Evolutionary conservation across 2,888 invertebrate species (phyloP).

Genomic region (Camponotus fellah): DNA sequence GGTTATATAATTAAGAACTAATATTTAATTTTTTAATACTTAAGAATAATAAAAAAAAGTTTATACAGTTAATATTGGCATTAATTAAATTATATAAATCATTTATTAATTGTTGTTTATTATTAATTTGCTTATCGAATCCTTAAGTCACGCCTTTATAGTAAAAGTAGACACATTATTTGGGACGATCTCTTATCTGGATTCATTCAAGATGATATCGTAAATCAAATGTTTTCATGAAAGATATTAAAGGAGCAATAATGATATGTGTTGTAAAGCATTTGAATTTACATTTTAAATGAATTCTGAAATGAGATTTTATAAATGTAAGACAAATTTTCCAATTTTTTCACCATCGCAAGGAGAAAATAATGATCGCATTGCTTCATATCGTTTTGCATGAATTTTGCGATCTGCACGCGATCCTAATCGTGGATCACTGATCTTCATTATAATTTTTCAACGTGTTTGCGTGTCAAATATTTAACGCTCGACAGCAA

Average conservation of each 20-base stretch:
- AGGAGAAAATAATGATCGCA: conserved; percentile 52
- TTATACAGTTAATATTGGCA: conserved; percentile 5
- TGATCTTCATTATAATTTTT: conserved; percentile 34
- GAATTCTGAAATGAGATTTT: not conserved
- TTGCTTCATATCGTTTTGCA: conserved; percentile 38
- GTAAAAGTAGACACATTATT: not conserved
- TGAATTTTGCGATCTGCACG: conserved; percentile 62
- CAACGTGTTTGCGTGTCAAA: conserved; percentile 21
- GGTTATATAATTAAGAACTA: conserved; percentile 16
- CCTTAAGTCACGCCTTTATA: not conserved
- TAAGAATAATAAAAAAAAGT: not conserved
- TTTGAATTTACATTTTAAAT: not conserved
- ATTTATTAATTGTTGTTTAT: not conserved
- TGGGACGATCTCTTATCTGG: not conserved
- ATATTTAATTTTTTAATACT: not conserved
- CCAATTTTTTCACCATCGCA: not conserved
- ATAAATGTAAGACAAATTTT: not conserved
- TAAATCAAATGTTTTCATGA: not conserved
- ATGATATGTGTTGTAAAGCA: not conserved
- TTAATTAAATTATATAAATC: conserved; percentile 31
- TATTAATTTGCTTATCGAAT: not conserved
- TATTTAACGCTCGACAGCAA: conserved; percentile 44
- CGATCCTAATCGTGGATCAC: conserved; percentile 55
- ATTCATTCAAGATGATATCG: not conserved
- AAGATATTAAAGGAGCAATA: not conserved